These are phyloP conservation scores for Montipora capricornis DNA, from an alignment of 64 coral and sea anemone species.

Conservation along the genomic window DNA sequence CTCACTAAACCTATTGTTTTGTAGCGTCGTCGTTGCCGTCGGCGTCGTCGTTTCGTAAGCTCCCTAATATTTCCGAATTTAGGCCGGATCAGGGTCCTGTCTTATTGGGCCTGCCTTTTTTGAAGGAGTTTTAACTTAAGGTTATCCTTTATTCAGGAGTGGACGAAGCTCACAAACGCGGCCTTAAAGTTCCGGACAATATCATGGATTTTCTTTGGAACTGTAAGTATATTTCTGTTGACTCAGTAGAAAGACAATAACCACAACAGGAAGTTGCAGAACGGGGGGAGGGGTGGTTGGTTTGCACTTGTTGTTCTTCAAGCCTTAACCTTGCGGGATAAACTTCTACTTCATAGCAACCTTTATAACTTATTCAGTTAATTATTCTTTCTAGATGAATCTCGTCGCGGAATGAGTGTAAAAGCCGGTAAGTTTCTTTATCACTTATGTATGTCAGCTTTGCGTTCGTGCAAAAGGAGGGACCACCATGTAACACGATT, in stretches of 20 bases:
- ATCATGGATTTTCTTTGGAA: slow-evolving; percentile 25
- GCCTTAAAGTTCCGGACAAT: slow-evolving; percentile 28
- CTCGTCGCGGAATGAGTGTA: background rate
- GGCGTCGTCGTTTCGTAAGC: no score
- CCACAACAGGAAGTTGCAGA: background rate
- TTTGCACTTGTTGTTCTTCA: no score
- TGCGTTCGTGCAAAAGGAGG: background rate
- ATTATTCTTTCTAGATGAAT: background rate
- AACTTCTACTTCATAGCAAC: background rate
- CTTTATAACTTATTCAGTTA: background rate
- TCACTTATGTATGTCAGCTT: background rate
- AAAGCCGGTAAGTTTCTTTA: background rate
- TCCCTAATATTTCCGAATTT: no score
- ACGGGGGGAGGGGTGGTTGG: no score
- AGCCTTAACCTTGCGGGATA: no score
- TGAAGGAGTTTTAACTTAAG: background rate
- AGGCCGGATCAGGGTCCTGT: no score
- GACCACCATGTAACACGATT: background rate
- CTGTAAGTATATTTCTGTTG: slow-evolving; percentile 2
- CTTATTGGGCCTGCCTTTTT: background rate
- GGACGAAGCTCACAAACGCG: slow-evolving; percentile 6
- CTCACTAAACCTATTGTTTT: no score
- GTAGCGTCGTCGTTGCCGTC: no score
- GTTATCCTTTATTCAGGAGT: slow-evolving; percentile 10
- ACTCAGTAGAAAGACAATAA: background rate